These are phyloP conservation scores for Steinernema scapterisci DNA, from an alignment of 2,888 invertebrate species.

Conservation along the genomic window DNA sequence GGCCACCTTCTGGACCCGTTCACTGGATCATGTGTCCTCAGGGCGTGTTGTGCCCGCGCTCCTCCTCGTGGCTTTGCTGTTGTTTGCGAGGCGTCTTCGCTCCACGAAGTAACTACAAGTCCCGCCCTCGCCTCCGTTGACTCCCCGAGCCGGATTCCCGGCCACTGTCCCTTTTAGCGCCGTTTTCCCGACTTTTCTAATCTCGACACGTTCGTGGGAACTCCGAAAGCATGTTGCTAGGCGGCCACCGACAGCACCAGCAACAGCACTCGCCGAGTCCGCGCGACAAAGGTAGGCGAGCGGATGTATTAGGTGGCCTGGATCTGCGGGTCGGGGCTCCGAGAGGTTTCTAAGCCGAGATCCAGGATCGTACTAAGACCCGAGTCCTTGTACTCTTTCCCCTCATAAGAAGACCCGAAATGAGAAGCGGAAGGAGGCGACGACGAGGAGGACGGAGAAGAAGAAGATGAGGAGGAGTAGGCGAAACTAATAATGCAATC, in stretches of 20 bases:
- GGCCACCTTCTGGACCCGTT: background rate
- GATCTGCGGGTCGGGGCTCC: background rate
- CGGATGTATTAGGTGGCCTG: no score
- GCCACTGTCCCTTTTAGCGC: background rate
- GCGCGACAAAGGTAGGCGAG: conserved; percentile 21
- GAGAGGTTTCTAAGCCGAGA: background rate
- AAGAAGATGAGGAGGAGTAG: background rate
- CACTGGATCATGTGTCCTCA: conserved; percentile 7
- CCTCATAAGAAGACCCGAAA: no score
- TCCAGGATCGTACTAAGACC: no score
- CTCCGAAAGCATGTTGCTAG: conserved; percentile 15
- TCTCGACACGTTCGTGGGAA: background rate
- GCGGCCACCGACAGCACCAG: conserved; percentile 5
- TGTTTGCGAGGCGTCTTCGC: background rate
- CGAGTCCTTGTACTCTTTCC: no score
- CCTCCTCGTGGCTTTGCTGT: conserved; percentile 17
- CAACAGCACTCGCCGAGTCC: conserved; percentile 6
- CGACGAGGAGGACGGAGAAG: no score
- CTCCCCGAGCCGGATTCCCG: conserved; percentile 6
- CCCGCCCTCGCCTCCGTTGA: conserved; percentile 4
- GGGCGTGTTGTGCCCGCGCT: conserved; percentile 20
- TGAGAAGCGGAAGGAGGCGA: no score
- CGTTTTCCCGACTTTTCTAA: background rate
- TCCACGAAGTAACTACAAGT: background rate
- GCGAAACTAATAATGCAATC: conserved; percentile 7